Percentiles rank a stretch among this genome's conserved stretches.
Conservation (phyloP, 2,888 invertebrate genomes). For the Phania funesta region DNA sequence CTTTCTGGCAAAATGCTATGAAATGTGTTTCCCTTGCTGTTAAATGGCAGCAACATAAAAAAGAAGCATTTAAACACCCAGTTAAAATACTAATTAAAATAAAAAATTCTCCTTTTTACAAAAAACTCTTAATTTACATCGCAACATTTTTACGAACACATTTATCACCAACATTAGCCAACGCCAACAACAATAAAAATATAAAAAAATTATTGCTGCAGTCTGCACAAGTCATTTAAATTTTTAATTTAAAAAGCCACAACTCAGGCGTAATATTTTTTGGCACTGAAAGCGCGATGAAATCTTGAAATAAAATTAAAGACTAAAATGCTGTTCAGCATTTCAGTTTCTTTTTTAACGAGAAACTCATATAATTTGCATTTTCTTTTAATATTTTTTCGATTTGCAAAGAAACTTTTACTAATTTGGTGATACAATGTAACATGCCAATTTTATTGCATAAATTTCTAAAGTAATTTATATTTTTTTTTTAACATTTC, state of each 20-base stretch:
- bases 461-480: neutral
- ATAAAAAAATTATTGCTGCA: slow-evolving; percentile 13
- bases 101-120: neutral
- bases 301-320: slow-evolving; percentile 18
- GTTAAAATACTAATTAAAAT: slow-evolving; percentile 31
- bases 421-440: neutral
- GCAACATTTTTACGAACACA: slow-evolving; percentile 7
- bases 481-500: neutral
- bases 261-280: slow-evolving; percentile 58
- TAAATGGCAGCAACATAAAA: slow-evolving; percentile 2
- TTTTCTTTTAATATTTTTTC: neutral
- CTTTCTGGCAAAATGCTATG: no score
- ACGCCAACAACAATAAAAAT: neutral
- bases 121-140: slow-evolving; percentile 33
- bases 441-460: neutral
- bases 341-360: slow-evolving; percentile 6
- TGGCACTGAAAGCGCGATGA: slow-evolving; percentile 53
- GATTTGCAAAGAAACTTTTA: neutral
- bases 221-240: slow-evolving; percentile 5
- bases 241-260: slow-evolving; percentile 18
- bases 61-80: slow-evolving; percentile 28
- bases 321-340: slow-evolving; percentile 21
- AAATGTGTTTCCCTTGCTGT: neutral
- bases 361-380: slow-evolving; percentile 16
- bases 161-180: slow-evolving; percentile 17